phyloP scores from a whole-genome alignment of 2,797 vertebrate species.

The Erithacus rubecula region DNA sequence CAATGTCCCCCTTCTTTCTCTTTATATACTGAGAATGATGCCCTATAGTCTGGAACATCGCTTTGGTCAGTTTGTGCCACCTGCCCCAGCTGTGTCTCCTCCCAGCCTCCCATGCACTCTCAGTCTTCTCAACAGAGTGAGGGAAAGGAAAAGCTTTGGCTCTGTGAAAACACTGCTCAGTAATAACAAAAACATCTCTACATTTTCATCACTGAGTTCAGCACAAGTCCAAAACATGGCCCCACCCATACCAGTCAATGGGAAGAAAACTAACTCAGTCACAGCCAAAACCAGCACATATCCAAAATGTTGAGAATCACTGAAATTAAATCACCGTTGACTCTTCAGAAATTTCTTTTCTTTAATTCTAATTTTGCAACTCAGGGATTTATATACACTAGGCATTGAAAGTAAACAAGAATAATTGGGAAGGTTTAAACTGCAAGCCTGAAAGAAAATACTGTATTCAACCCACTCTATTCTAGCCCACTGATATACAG shows the following conservation, averaged over 20 bases:
- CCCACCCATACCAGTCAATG: neutral
- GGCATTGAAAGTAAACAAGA: neutral
- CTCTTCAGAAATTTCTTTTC: neutral
- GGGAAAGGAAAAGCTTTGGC: neutral
- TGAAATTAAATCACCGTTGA: neutral
- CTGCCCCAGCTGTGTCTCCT: neutral
- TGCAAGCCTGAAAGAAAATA: neutral
- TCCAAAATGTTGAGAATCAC: neutral
- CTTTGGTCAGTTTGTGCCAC: neutral
- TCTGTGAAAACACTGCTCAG: neutral
- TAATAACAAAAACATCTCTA: neutral
- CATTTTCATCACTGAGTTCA: neutral
- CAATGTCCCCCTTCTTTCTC: neutral
- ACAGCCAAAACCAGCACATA: neutral
- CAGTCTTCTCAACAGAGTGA: accelerated
- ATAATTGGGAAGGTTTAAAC: neutral
- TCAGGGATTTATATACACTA: neutral
- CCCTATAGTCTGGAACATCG: neutral
- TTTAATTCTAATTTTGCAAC: neutral
- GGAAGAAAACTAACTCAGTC: neutral
- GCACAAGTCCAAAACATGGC: neutral
- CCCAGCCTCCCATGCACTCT: neutral
- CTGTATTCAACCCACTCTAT: neutral
- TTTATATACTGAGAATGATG: neutral
- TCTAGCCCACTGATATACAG: neutral